A percentile compares a stretch with the other conserved stretches of the same genome.
Conservation (phyloP, 1,140 invertebrate species). For the Penaeus japonicus region DNA sequence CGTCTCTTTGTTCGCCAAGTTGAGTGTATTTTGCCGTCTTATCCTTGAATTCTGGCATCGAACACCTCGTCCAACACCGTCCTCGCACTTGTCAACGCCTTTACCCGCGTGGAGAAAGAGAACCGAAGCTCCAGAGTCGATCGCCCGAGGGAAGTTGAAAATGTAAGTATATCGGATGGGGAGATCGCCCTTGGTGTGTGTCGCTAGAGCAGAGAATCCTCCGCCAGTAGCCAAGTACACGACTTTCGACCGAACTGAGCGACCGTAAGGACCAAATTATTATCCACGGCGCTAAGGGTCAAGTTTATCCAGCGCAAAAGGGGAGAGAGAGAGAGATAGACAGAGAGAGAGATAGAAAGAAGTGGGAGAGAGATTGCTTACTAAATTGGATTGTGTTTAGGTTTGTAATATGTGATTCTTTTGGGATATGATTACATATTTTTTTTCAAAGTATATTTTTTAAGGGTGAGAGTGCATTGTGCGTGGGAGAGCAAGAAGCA, state of each 20-base stretch:
- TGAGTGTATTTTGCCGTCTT: slow-evolving; percentile 41
- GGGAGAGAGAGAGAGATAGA: too few species aligned
- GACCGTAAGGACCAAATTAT: slow-evolving; percentile 52
- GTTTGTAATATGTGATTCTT: too few species aligned
- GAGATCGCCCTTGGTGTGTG: slow-evolving; percentile 55
- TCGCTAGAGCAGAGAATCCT: slow-evolving; percentile 45
- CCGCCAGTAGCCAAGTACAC: slow-evolving; percentile 54
- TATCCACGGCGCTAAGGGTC: slow-evolving; percentile 46
- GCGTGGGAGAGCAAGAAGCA: too few species aligned
- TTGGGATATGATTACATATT: too few species aligned
- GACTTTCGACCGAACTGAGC: slow-evolving; percentile 56
- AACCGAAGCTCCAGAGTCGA: not conserved
- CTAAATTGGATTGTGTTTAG: too few species aligned
- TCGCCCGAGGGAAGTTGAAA: slow-evolving; percentile 48
- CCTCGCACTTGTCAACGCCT: slow-evolving; percentile 40
- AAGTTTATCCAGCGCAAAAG: slow-evolving; percentile 30
- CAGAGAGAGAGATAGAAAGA: too few species aligned
- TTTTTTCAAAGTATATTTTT: too few species aligned
- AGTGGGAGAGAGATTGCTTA: too few species aligned
- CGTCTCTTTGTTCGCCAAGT: slow-evolving; percentile 55
- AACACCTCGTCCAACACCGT: slow-evolving; percentile 28
- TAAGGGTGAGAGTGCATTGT: too few species aligned
- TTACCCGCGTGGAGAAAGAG: slow-evolving; percentile 9
- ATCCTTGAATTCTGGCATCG: not conserved
- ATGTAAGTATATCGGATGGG: slow-evolving; percentile 51